Conservation (phyloP, 2,888 invertebrate genomes). For the Eupithecia exiguata region DNA sequence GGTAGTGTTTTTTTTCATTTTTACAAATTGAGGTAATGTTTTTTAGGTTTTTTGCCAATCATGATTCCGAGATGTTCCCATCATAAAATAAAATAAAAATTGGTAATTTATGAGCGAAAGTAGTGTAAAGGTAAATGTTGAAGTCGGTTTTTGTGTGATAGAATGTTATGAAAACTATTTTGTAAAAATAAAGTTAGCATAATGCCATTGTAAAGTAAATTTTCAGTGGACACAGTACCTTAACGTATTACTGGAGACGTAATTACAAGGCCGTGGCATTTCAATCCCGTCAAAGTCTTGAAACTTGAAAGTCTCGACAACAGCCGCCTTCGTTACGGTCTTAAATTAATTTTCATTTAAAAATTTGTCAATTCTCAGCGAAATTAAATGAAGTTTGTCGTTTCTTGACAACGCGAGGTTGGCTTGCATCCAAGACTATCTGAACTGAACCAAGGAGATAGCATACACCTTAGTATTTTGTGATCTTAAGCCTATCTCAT, state of each 20-base stretch:
- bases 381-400: slow-evolving; percentile 70
- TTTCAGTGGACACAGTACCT: slow-evolving; percentile 9
- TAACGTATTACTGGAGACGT: slow-evolving; percentile 41
- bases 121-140: background rate
- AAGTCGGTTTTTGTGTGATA: background rate
- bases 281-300: slow-evolving; percentile 60
- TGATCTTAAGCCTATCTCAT: slow-evolving; percentile 11
- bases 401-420: slow-evolving; percentile 64
- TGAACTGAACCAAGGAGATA: slow-evolving; percentile 46
- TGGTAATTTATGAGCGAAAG: background rate
- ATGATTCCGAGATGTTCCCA: background rate
- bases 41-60: background rate
- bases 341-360: slow-evolving; percentile 70
- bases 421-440: slow-evolving; percentile 64
- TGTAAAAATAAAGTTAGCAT: background rate
- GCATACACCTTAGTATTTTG: slow-evolving; percentile 23
- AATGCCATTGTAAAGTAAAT: background rate
- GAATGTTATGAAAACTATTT: background rate
- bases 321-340: slow-evolving; percentile 65
- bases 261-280: slow-evolving; percentile 62
- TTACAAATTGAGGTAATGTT: background rate
- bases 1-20: background rate
- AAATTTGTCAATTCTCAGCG: slow-evolving; percentile 70
- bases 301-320: slow-evolving; percentile 60
- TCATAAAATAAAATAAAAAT: too few relatives aligned